A percentile compares a stretch with the other conserved stretches of the same genome.
Conservation (phyloP, 2,113 vertebrate genomes). For the Clupea harengus region DNA sequence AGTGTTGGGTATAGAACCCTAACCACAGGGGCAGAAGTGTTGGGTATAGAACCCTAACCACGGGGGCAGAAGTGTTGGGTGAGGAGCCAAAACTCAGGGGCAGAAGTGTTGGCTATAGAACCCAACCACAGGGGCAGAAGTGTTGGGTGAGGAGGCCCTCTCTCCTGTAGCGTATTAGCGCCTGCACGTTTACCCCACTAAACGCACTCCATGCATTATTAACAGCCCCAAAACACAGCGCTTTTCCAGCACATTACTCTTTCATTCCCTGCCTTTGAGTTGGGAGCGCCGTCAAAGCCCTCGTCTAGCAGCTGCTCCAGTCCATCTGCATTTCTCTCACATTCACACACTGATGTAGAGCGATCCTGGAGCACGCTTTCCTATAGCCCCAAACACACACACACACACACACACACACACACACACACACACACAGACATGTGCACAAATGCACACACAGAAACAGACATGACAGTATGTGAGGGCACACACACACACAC, state of each 20-base stretch:
- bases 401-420: background rate
- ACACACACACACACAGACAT: background rate
- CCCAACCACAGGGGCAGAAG: too few species aligned
- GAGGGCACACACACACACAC: background rate
- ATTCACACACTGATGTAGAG: background rate
- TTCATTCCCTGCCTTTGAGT: constrained; percentile 50
- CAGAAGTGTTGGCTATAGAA: too few species aligned
- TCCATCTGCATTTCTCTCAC: constrained; percentile 26
- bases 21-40: too few species aligned
- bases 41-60: too few species aligned
- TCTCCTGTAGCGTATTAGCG: constrained; percentile 41
- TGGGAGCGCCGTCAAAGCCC: constrained; percentile 23
- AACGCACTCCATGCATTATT: constrained; percentile 56
- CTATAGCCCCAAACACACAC: background rate
- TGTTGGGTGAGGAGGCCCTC: background rate
- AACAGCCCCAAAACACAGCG: constrained; percentile 41
- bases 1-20: too few species aligned
- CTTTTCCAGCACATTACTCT: constrained; percentile 52
- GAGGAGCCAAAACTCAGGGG: too few species aligned
- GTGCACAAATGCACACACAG: background rate
- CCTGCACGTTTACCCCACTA: constrained; percentile 42
- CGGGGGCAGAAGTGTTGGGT: too few species aligned
- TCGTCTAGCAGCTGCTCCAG: constrained; percentile 49
- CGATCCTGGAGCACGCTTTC: background rate
- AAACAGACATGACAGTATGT: background rate